Evolutionary conservation across 1,140 invertebrate species (phyloP), one percentile per base, ranked within the genome.

Genomic region (Drosophila fuyamai): DNA sequence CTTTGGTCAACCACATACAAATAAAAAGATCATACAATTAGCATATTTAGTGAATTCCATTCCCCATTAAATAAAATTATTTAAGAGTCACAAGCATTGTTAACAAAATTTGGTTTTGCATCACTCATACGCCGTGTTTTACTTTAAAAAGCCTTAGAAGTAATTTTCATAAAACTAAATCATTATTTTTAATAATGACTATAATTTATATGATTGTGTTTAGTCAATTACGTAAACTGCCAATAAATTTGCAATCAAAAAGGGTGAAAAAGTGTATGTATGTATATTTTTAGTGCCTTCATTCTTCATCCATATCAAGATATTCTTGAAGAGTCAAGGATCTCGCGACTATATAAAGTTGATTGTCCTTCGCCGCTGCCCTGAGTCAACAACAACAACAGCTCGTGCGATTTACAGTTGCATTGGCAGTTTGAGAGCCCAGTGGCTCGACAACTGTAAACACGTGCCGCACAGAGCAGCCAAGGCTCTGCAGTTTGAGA

Each of bases 401-500:
- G 38, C 65, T 46, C 47, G 47, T 53, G 50, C 55, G 67, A 60
- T 73, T 72, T 72, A 72, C 67, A 59, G 70, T 72, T 73, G 70
- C 58, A 47, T 43, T 58, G 27, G 59, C 72, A 84, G 81, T 84
- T 84, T 84, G 44, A 76, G 44, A 57, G 62, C 80, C 27, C 2
- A 46, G 13, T 60, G 35, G 13, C 9, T 51, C 3, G 53, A 55
- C 61, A 85, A 85, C 79, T 82, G 82, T 44, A 76, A 76, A 85
- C 82, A 85, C 82, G 82, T 85, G 82, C 82, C 82, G 84, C 66
- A 61, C 70, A 67, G 71, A 86, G 77, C 75, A 63, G 53, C 71
- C 82, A 85, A 85, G 82, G 82, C 81, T 85, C 70, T 36, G 43
- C 67, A 80, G 83, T 86, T 86, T 88, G 56, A 76, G 63, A 60